Evolutionary conservation across 2,888 invertebrate species (phyloP), one percentile per base, ranked within the genome.

Genomic region (Lithophane socia): DNA sequence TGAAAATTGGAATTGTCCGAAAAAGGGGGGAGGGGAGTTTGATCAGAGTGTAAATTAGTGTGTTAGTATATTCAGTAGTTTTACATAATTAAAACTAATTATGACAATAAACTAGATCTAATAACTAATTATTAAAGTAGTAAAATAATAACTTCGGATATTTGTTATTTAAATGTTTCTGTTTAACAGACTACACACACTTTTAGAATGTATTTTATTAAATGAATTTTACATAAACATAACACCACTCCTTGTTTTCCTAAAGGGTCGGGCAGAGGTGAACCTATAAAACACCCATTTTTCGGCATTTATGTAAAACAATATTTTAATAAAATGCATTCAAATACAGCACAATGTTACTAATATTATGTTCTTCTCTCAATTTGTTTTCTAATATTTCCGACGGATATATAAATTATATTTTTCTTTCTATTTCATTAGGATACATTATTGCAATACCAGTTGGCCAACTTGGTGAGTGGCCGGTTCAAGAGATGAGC

Each of bases 391-490:
- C 61, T 75, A 81, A 83, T 78, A 80, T 70, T 79, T 70, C 77
- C 73, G 72, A 87, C 71, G 82, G 85, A 86, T 87, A 89, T 89
- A 86, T 92, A 91, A 93, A 91, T 90, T 86, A 79, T 71, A 80
- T 83, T 82, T 87, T 91, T 92, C 92, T 95, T 95, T 96, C 92
- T 94, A 94, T 95, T 95, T 92, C 88, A 94, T 94, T 95, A 96
- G 96, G 96, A 96, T 94, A 94, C 96, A 87, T 96, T 93, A 95
- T 96, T 96, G 94, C 95, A 96, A 95, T 94, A 94, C 95, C 96
- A 96, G 96, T 93, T 96, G 95, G 95, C 96, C 96, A 95, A 95
- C 83, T 92, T 96, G 96, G 96, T 96, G 96, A 96, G 96, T 96
- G 95, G 94, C 94, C 92, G 92, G 93, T 90, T 90, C 83, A 77